A percentile compares a stretch with the other conserved stretches of the same genome.
Evolutionary conservation across 2,113 vertebrate genomes (phyloP).

Genomic region (Prochilodus magdalenae): DNA sequence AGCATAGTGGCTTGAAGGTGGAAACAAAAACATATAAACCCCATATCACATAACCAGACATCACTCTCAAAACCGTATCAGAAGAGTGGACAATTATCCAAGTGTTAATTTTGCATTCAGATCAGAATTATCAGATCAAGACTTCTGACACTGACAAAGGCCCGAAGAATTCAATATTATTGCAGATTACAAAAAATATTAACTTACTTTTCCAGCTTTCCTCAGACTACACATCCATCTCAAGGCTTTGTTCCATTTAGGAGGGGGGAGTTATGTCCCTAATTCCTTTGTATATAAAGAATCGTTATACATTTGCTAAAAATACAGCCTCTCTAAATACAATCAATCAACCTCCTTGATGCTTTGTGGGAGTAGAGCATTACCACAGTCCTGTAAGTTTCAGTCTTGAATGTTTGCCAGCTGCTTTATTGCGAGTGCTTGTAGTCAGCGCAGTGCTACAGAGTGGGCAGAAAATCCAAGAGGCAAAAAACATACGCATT

Average conservation of each 20-base stretch:
- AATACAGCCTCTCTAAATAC: neutral
- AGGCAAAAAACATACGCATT: neutral
- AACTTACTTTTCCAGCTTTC: neutral
- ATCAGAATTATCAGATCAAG: neutral
- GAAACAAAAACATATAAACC: neutral
- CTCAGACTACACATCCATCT: neutral
- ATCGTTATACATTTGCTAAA: neutral
- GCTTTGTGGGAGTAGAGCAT: neutral
- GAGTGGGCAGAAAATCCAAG: constrained; percentile 13
- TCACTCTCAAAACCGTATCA: neutral
- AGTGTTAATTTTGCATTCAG: neutral
- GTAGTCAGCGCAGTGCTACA: constrained; percentile 14
- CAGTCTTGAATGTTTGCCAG: constrained; percentile 34
- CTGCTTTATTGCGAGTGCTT: constrained; percentile 57
- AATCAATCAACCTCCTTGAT: neutral
- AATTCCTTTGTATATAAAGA: neutral
- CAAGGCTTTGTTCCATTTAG: neutral
- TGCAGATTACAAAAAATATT: constrained; percentile 23
- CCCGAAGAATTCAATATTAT: constrained; percentile 20
- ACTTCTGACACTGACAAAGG: neutral
- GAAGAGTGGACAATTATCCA: neutral
- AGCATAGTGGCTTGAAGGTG: neutral
- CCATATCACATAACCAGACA: neutral
- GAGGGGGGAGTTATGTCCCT: neutral
- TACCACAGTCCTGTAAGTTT: neutral